phyloP scores from a whole-genome alignment of 2,888 invertebrate genomes.

The Andrena minutula region DNA sequence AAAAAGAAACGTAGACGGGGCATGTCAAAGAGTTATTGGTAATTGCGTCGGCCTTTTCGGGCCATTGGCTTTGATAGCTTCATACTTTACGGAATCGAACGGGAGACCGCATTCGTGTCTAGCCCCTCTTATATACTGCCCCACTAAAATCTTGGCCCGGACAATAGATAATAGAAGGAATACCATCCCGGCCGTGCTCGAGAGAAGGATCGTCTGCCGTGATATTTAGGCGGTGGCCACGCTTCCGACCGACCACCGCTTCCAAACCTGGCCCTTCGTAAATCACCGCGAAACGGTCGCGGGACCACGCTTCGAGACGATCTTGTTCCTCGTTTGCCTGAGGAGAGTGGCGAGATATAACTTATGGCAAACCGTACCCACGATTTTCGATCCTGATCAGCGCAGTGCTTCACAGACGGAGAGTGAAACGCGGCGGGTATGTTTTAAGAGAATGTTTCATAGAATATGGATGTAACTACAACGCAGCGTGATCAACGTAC shows the following conservation, averaged over 20 bases:
- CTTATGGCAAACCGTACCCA: too few relatives aligned
- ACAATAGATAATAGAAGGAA: conserved; percentile 78
- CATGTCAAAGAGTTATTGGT: conserved; percentile 83
- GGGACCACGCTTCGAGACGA: conserved; percentile 9
- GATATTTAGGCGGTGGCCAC: conserved; percentile 65
- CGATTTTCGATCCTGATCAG: too few relatives aligned
- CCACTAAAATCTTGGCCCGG: conserved; percentile 75
- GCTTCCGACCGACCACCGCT: conserved; percentile 46
- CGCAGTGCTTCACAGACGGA: too few relatives aligned
- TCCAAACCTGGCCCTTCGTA: conserved; percentile 32
- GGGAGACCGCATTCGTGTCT: conserved; percentile 78
- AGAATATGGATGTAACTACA: not conserved
- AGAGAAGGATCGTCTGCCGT: conserved; percentile 58
- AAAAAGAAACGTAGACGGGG: conserved; percentile 72
- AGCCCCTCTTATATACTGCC: conserved; percentile 74
- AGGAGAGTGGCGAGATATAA: not conserved
- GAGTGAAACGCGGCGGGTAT: too few relatives aligned
- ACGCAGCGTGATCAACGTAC: not conserved
- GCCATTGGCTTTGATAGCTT: conserved; percentile 84
- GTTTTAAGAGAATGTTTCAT: too few relatives aligned
- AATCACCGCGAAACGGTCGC: conserved; percentile 46
- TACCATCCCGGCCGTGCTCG: conserved; percentile 50
- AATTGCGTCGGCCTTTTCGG: conserved; percentile 82
- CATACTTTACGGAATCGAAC: conserved; percentile 84
- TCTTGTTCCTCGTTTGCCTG: conserved; percentile 9